These are phyloP conservation scores for Drosophila yakuba DNA, from an alignment of 1,140 invertebrate species.

Conservation along the genomic window DNA sequence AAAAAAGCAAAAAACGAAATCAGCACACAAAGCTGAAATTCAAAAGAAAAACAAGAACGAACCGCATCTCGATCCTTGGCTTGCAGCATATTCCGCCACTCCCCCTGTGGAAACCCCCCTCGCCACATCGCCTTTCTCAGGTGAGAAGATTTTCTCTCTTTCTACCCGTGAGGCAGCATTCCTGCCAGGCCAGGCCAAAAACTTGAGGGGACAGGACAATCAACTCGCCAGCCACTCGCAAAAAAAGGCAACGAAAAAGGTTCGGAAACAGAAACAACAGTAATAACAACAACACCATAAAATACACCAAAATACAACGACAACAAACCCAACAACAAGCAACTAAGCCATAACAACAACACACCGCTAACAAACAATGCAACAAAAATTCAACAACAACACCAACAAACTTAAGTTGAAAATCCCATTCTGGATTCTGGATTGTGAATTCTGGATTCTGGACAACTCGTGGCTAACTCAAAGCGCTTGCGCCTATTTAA, in stretches of 20 bases:
- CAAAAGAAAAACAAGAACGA: constrained; percentile 71
- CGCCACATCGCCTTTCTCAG: constrained; percentile 22
- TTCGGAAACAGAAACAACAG: neutral
- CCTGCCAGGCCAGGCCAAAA: constrained; percentile 65
- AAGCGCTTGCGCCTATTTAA: constrained; percentile 79
- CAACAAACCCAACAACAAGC: neutral
- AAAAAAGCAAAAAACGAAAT: constrained; percentile 1
- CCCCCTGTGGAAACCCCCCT: constrained; percentile 9
- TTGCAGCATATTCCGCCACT: constrained; percentile 21
- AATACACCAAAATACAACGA: neutral
- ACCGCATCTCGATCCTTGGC: constrained; percentile 50
- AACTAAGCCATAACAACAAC: neutral
- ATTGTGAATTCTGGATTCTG: constrained; percentile 49
- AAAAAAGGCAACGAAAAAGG: neutral
- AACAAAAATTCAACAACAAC: constrained; percentile 9
- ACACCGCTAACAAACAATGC: constrained; percentile 3
- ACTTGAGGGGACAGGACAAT: constrained; percentile 80
- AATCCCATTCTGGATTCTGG: constrained; percentile 52
- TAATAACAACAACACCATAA: constrained; percentile 4
- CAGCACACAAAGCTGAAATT: constrained; percentile 63
- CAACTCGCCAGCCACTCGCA: constrained; percentile 59
- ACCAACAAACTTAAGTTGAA: constrained; percentile 17
- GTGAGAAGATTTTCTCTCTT: constrained; percentile 76
- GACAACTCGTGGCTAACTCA: constrained; percentile 74
- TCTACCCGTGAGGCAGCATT: constrained; percentile 77